Percentiles rank a stretch among this genome's conserved stretches.
phyloP scores from a whole-genome alignment of 2,797 vertebrate species.

The Acestrorhynchus altus region DNA sequence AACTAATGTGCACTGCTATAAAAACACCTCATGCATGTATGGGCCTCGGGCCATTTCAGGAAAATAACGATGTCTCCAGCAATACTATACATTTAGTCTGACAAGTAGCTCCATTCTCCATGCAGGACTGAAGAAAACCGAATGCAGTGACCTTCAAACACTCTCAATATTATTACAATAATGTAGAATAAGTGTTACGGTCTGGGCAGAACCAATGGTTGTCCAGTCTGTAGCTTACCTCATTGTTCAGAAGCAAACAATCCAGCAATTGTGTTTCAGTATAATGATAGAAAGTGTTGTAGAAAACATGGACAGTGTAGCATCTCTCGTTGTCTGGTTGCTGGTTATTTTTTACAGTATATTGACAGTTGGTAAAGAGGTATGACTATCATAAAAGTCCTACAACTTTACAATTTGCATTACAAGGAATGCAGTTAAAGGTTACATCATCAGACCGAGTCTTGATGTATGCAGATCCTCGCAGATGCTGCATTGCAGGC shows the following conservation, averaged over 20 bases:
- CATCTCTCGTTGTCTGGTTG: too few species aligned
- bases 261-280: not conserved
- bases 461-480: too few species aligned
- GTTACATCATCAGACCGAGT: too few species aligned
- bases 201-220: not conserved
- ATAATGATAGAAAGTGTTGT: too few species aligned
- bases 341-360: too few species aligned
- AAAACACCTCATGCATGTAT: slow-evolving; percentile 45
- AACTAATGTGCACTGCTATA: slow-evolving; percentile 40
- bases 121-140: not conserved
- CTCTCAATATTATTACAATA: not conserved
- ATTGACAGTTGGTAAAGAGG: too few species aligned
- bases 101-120: slow-evolving; percentile 7
- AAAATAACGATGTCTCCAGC: slow-evolving; percentile 40
- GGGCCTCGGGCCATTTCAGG: slow-evolving; percentile 22
- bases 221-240: not conserved
- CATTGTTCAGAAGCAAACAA: not conserved
- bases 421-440: too few species aligned
- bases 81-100: slow-evolving; percentile 36
- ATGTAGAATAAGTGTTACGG: slow-evolving; percentile 4
- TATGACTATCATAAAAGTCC: too few species aligned
- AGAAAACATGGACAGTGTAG: too few species aligned
- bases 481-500: too few species aligned
- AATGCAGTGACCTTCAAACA: slow-evolving; percentile 13
- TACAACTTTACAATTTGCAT: too few species aligned